A percentile compares a stretch with the other conserved stretches of the same genome.
These are phyloP conservation scores for Spea bombifrons DNA, from an alignment of 2,113 vertebrate genomes.

Conservation along the genomic window DNA sequence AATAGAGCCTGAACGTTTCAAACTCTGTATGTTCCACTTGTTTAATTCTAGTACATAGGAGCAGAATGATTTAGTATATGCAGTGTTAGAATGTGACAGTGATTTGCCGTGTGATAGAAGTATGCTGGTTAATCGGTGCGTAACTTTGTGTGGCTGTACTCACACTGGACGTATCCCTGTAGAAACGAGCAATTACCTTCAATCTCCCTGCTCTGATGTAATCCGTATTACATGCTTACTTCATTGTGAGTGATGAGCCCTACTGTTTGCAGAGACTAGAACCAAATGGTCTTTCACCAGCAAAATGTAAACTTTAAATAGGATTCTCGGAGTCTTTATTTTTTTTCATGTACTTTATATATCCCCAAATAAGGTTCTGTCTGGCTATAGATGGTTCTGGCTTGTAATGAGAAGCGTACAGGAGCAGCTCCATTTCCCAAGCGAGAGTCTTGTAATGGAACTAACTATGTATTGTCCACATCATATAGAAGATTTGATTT, in stretches of 20 bases:
- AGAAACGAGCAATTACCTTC: slow-evolving; percentile 83
- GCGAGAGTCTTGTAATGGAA: slow-evolving; percentile 81
- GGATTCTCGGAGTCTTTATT: slow-evolving; percentile 90
- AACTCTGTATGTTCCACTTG: too few species aligned
- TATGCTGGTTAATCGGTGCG: slow-evolving; percentile 54
- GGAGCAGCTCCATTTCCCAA: slow-evolving; percentile 76
- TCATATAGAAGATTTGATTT: slow-evolving; percentile 84
- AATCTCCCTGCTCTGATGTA: slow-evolving; percentile 85
- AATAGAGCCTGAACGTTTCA: too few species aligned
- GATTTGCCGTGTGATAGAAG: slow-evolving; percentile 47
- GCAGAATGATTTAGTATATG: not conserved
- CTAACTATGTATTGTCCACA: slow-evolving; percentile 84
- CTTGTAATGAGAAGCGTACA: slow-evolving; percentile 81
- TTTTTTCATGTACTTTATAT: slow-evolving; percentile 84
- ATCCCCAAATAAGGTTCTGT: slow-evolving; percentile 89
- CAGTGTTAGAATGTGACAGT: slow-evolving; percentile 16
- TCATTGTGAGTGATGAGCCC: slow-evolving; percentile 94
- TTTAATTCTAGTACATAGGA: too few species aligned
- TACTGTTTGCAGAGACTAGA: slow-evolving; percentile 93
- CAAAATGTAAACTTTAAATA: slow-evolving; percentile 98
- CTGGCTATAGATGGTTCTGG: slow-evolving; percentile 90
- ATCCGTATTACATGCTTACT: slow-evolving; percentile 83
- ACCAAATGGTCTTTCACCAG: slow-evolving; percentile 96
- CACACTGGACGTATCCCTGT: slow-evolving; percentile 65
- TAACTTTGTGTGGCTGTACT: slow-evolving; percentile 56